phyloP scores from a whole-genome alignment of 2,797 vertebrate genomes.

The Sebastes vulpes region DNA sequence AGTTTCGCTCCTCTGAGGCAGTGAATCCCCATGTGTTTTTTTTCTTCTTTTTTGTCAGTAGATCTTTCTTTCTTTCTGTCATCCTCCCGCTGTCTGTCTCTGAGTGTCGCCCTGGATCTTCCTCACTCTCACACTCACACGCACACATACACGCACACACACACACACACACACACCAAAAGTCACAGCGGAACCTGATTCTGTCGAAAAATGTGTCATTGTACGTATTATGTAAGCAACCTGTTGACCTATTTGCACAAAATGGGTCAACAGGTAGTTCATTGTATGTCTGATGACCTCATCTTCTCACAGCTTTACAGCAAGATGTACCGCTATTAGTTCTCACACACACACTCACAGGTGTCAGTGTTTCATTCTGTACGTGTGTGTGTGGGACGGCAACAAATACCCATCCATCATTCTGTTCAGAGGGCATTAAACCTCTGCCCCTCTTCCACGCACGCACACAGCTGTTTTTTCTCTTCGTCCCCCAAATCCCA shows the following conservation, averaged over 20 bases:
- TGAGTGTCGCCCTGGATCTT: not conserved
- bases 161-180: not conserved
- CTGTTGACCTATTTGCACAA: constrained; percentile 56
- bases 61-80: not conserved
- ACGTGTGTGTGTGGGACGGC: not conserved
- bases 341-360: not conserved
- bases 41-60: not conserved
- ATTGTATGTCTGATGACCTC: constrained; percentile 58
- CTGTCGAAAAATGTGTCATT: not conserved
- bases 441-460: not conserved
- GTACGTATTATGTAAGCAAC: constrained; percentile 2
- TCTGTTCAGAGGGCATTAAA: not conserved
- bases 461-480: constrained; percentile 68
- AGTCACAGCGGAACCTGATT: not conserved
- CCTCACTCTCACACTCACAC: not conserved
- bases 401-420: constrained; percentile 42
- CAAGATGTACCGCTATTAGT: not conserved
- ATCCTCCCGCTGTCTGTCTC: not conserved
- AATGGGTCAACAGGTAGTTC: constrained; percentile 52
- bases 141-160: too few relatives aligned
- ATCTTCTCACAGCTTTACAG: constrained; percentile 39
- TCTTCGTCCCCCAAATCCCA: constrained; percentile 45
- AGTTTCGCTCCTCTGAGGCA: constrained; percentile 15
- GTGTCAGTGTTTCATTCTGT: constrained; percentile 32
- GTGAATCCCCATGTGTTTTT: constrained; percentile 1